These are phyloP conservation scores for Aphis craccivora DNA, from an alignment of 1,140 invertebrate species.

Conservation along the genomic window DNA sequence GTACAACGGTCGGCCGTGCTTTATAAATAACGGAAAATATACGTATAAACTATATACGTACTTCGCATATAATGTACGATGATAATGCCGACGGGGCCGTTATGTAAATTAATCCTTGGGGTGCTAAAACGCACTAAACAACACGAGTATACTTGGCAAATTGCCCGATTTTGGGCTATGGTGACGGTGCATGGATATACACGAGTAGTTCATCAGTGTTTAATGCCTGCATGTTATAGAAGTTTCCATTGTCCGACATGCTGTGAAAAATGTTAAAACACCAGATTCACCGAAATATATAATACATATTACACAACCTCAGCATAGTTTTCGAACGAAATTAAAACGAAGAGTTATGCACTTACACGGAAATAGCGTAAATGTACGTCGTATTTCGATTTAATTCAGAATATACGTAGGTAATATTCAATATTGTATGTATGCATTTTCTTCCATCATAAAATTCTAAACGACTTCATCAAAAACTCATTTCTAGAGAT, in stretches of 20 bases:
- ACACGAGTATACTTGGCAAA: not conserved
- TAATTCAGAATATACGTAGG: not conserved
- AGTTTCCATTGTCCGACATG: not conserved
- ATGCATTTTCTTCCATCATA: not conserved
- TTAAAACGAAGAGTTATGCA: not conserved
- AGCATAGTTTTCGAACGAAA: not conserved
- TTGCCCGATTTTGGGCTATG: not conserved
- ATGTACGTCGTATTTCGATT: not conserved
- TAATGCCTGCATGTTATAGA: not conserved
- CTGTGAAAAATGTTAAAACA: not conserved
- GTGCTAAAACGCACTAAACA: not conserved
- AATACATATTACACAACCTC: not conserved
- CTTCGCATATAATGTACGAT: not conserved
- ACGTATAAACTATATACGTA: not conserved
- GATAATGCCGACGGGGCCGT: not conserved
- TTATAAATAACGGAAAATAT: not conserved
- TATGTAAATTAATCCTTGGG: constrained; percentile 12
- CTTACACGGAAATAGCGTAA: not conserved
- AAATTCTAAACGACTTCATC: not conserved
- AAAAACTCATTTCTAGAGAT: not conserved
- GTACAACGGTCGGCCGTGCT: not conserved
- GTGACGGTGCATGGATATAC: not conserved
- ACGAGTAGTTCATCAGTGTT: not conserved
- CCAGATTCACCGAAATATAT: not conserved
- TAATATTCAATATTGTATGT: not conserved